Conservation (phyloP, 2,113 vertebrate genomes). For the Plotosus lineatus region DNA sequence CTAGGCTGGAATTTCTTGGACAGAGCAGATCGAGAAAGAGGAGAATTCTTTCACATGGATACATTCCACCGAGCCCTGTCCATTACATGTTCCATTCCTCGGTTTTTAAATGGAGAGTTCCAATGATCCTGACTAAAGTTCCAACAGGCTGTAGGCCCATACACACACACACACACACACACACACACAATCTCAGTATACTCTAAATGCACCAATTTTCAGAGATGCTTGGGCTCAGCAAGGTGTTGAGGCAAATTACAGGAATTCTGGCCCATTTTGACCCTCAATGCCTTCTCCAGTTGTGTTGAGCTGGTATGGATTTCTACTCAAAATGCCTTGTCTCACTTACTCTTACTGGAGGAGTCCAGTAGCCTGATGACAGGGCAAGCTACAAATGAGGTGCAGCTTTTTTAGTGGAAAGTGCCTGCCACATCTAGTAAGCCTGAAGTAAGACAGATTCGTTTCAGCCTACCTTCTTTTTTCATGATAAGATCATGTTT, state of each 20-base stretch:
- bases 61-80: conserved; percentile 41
- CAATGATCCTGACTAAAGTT: conserved; percentile 17
- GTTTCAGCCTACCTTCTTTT: background rate
- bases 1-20: conserved; percentile 51
- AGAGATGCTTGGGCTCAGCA: background rate
- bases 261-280: background rate
- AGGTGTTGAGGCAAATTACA: background rate
- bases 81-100: conserved; percentile 50
- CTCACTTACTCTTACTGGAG: background rate
- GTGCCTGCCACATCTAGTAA: background rate
- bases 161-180: background rate
- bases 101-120: conserved; percentile 48
- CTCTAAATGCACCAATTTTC: background rate
- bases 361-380: background rate
- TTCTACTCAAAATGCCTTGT: background rate
- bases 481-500: background rate
- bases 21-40: conserved; percentile 8
- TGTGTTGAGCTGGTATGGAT: background rate
- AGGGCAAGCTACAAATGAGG: conserved; percentile 1
- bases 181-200: background rate
- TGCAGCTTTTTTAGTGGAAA: background rate
- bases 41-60: conserved; percentile 53
- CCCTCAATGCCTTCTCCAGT: background rate
- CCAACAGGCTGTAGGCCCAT: conserved; percentile 6
- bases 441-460: background rate